These are phyloP conservation scores for Ciconia stormi DNA, from an alignment of 2,113 vertebrate species.

Conservation along the genomic window DNA sequence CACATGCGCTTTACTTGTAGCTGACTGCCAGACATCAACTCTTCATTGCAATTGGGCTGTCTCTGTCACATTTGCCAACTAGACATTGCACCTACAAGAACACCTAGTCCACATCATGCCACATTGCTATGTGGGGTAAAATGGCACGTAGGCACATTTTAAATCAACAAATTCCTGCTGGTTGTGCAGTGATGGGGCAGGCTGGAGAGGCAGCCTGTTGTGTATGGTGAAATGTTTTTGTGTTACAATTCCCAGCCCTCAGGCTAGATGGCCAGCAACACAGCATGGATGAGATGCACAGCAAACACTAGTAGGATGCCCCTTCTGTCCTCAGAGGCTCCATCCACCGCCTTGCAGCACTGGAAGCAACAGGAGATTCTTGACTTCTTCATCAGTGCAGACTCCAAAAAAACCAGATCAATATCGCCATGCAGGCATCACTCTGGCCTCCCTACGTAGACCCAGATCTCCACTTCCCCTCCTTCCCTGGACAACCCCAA, in stretches of 20 bases:
- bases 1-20: too few relatives aligned
- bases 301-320: background rate
- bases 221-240: accelerated
- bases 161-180: background rate
- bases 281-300: background rate
- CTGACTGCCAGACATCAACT: too few relatives aligned
- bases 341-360: background rate
- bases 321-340: background rate
- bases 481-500: background rate
- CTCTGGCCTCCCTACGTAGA: background rate
- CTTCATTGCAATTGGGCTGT: too few relatives aligned
- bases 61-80: too few relatives aligned
- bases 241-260: background rate
- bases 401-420: background rate
- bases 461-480: background rate
- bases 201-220: background rate
- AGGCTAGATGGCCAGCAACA: background rate
- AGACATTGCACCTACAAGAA: background rate
- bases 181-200: background rate
- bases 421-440: background rate
- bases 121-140: background rate
- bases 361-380: background rate
- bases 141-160: accelerated
- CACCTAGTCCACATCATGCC: background rate
- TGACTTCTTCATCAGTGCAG: background rate